Base-by-base conservation (phyloP, 1,140 invertebrate species). In the Cyrtorhinus lividipennis region DNA sequence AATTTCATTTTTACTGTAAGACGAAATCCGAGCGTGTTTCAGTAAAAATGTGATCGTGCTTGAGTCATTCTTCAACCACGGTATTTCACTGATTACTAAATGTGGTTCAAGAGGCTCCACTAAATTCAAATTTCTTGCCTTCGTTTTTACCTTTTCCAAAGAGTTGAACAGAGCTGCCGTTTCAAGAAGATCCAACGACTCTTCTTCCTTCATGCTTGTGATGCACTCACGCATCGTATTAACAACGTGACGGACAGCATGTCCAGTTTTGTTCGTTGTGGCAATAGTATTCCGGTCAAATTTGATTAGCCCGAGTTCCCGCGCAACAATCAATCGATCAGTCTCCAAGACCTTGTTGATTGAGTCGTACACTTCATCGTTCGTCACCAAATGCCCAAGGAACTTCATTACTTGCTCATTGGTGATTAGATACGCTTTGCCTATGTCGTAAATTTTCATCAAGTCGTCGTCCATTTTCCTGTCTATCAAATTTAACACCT, bases 141-240 rank as follows among this genome's bases (percentile, higher is more conserved):
- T 20, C 12, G 24, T 62, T 53, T 56, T 62, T 1, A 48, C 61
- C 25, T 18, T 48, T 20, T 62, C 24, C 18, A 62, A 24, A 10
- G 61, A 53, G 45, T 18, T 20, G 3, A 53, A 26, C 8, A 62
- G 46, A 48, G 22, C 44, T 24, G 38, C 26, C 12, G 23, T 62
- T 56, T 62, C 61, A 24, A 62, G 23, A 53, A 15, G 26, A 26
- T 62, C 61, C 2, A 62, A 26, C 2, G 26, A 46, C 18, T 30
- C 61, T 53, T 62, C 61, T 48, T 62, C 61, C 25, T 56, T 48
- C 5, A 62, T 22, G 23, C 44, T 44, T 12, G 15, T 56, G 2
- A 62, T 56, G 25, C 61, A 53, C 45, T 62, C 61, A 25, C 18
- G 24, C 61, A 62, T 62, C 2, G 24, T 24, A 22, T 62, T 62